Percentiles rank a stretch among this genome's conserved stretches.
Evolutionary conservation across 1,140 invertebrate genomes (phyloP).

Genomic region (Drosophila sproati): DNA sequence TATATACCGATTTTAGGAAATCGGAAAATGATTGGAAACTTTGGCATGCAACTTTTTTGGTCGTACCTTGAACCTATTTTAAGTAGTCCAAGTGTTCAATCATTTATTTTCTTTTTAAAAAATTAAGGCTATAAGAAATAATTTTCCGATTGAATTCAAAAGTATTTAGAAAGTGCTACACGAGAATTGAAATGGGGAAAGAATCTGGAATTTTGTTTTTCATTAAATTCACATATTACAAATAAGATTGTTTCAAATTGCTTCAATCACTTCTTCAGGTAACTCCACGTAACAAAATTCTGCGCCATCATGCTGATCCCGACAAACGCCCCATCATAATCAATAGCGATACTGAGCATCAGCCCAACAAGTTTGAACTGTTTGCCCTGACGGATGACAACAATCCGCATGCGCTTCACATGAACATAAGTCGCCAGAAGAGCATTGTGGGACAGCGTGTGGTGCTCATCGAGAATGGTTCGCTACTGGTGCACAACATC

Average conservation of each 20-base stretch:
- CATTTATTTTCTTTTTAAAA: background rate
- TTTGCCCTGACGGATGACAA: slow-evolving; percentile 68
- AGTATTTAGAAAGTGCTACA: background rate
- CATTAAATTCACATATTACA: background rate
- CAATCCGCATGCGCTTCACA: slow-evolving; percentile 47
- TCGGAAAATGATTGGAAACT: background rate
- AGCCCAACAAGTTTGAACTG: slow-evolving; percentile 63
- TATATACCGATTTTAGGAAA: background rate
- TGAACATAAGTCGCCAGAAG: slow-evolving; percentile 64
- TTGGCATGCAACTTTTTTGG: background rate
- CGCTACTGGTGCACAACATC: slow-evolving; percentile 88
- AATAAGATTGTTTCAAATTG: background rate
- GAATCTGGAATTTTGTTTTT: background rate
- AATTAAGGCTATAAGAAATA: background rate
- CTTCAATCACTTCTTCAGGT: slow-evolving; percentile 41
- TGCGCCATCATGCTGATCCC: slow-evolving; percentile 89
- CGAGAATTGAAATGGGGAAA: too few relatives aligned
- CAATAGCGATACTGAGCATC: slow-evolving; percentile 65
- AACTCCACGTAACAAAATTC: slow-evolving; percentile 88
- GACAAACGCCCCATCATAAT: slow-evolving; percentile 79
- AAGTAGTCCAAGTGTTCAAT: background rate
- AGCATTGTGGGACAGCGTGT: slow-evolving; percentile 78
- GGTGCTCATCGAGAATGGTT: slow-evolving; percentile 88
- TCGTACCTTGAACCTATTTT: background rate
- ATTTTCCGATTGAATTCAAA: background rate